Conservation (phyloP, 2,888 invertebrate genomes). For the Cotesia congregata region DNA sequence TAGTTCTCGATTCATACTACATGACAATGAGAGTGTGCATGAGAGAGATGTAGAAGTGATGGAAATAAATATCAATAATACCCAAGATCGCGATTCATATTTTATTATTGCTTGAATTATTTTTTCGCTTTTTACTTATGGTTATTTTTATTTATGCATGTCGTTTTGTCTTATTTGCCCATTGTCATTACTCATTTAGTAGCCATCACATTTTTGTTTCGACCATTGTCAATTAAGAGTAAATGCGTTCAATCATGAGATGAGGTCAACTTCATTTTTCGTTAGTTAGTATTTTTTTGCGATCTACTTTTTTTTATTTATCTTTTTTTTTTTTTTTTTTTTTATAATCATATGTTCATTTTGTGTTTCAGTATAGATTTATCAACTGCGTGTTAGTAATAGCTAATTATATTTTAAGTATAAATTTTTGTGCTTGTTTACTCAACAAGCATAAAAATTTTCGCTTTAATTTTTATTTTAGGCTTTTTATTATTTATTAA, state of each 20-base stretch:
- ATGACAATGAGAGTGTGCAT: conserved; percentile 19
- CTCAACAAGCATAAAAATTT: neutral
- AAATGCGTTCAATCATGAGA: conserved; percentile 49
- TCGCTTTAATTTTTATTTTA: conserved; percentile 12
- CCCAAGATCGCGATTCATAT: conserved; percentile 52
- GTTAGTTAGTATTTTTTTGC: conserved; percentile 63
- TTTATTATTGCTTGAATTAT: conserved; percentile 52
- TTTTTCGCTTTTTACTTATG: conserved; percentile 46
- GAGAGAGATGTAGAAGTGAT: conserved; percentile 24
- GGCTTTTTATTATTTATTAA: conserved; percentile 22
- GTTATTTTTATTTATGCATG: conserved; percentile 52
- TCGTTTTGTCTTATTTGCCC: conserved; percentile 39
- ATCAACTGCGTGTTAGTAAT: conserved; percentile 1
- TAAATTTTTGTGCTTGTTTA: neutral
- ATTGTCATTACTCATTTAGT: conserved; percentile 37
- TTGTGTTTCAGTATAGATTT: conserved; percentile 21
- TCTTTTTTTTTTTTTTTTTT: conserved; percentile 45
- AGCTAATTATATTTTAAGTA: neutral
- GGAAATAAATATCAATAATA: conserved; percentile 20
- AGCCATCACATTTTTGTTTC: conserved; percentile 47
- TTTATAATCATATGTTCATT: conserved; percentile 36
- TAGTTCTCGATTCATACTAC: conserved; percentile 27
- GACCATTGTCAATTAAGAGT: conserved; percentile 43
- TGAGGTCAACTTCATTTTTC: conserved; percentile 57
- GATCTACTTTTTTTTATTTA: conserved; percentile 53